Conservation (phyloP, 1,140 invertebrate species). For the Panagrolaimus sp. region DNA sequence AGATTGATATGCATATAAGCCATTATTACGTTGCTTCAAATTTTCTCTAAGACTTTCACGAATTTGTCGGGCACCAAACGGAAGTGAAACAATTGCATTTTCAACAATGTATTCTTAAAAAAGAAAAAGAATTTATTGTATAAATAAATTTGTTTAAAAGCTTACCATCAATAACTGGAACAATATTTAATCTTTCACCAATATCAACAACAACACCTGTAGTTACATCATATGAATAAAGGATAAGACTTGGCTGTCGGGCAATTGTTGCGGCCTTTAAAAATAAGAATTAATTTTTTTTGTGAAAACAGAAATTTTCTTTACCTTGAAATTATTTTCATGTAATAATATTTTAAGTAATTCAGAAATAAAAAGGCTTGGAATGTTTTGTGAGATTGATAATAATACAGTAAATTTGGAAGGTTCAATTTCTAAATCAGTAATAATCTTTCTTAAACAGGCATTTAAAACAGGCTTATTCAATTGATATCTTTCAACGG, state of each 20-base stretch:
- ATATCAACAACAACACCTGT: constrained; percentile 68
- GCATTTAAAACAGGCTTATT: constrained; percentile 46
- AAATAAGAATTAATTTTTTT: constrained; percentile 59
- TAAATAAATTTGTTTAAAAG: constrained; percentile 1
- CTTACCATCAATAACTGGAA: constrained; percentile 66
- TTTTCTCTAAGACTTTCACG: constrained; percentile 60
- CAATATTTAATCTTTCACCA: constrained; percentile 65
- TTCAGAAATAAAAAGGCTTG: constrained; percentile 40
- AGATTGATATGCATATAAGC: constrained; percentile 58
- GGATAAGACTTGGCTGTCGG: constrained; percentile 64
- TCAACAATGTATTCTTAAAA: constrained; percentile 57
- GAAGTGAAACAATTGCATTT: constrained; percentile 52
- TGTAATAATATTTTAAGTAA: constrained; percentile 42
- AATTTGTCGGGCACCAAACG: constrained; percentile 64
- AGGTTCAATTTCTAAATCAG: constrained; percentile 45
- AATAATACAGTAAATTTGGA: constrained; percentile 49
- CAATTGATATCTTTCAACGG: constrained; percentile 64
- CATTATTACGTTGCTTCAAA: constrained; percentile 35
- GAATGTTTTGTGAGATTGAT: constrained; percentile 54
- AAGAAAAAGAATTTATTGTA: background rate
- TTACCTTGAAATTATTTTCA: constrained; percentile 51
- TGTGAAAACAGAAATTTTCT: constrained; percentile 60
- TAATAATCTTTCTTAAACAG: constrained; percentile 41
- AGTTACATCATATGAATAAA: constrained; percentile 66
- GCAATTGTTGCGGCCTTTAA: constrained; percentile 63